Evolutionary conservation across 1,140 invertebrate genomes (phyloP).

Genomic region (Mesaphorura yosii): DNA sequence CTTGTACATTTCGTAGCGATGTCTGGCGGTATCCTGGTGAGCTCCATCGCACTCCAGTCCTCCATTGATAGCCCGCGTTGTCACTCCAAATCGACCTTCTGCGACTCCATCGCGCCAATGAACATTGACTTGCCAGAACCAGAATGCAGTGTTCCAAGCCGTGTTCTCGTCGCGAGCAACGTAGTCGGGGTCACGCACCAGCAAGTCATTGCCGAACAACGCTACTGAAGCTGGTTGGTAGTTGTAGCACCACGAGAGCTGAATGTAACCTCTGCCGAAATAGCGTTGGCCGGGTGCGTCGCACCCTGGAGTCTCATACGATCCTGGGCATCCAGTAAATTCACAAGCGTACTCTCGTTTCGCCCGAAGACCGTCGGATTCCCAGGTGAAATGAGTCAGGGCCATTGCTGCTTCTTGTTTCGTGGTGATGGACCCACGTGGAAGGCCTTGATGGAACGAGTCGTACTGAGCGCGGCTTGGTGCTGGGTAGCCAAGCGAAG

Average conservation of each 20-base stretch:
- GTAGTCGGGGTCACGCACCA: conserved; percentile 20
- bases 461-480: conserved; percentile 9
- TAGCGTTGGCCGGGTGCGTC: conserved; percentile 16
- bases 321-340: conserved; percentile 10
- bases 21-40: background rate
- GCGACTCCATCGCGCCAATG: conserved; percentile 16
- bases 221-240: conserved; percentile 15
- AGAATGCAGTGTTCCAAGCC: conserved; percentile 25
- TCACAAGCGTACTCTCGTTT: conserved; percentile 15
- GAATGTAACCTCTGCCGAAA: conserved; percentile 26
- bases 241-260: conserved; percentile 27
- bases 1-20: background rate
- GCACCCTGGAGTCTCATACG: conserved; percentile 12
- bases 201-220: conserved; percentile 15
- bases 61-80: conserved; percentile 28
- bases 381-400: conserved; percentile 19
- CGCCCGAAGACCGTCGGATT: conserved; percentile 19
- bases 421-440: conserved; percentile 11
- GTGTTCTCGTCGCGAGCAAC: conserved; percentile 18
- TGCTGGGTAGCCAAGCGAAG: conserved; percentile 11
- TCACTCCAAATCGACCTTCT: conserved; percentile 22
- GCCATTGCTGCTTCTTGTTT: conserved; percentile 26
- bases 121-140: conserved; percentile 21
- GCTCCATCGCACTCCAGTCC: conserved; percentile 15
- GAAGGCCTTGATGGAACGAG: conserved; percentile 3